A percentile compares a stretch with the other conserved stretches of the same genome.
These are phyloP conservation scores for Dipodomys merriami DNA, from an alignment of 2,113 vertebrate genomes.

Conservation along the genomic window DNA sequence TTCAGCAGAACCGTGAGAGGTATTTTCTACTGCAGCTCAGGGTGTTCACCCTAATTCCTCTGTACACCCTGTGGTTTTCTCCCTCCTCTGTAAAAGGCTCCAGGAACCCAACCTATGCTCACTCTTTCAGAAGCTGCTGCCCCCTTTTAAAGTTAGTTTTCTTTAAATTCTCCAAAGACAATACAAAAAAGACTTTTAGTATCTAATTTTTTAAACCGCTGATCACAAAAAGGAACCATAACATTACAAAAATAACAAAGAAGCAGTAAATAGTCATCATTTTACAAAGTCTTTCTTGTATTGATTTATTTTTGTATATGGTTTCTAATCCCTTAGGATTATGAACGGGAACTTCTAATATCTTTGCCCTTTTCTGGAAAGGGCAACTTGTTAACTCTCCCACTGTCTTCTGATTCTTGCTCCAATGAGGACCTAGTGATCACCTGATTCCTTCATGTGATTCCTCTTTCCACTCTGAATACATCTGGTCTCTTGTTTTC, in stretches of 20 bases:
- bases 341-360: background rate
- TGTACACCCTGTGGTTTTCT: fast-evolving
- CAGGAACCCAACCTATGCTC: background rate
- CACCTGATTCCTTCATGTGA: background rate
- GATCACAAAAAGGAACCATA: background rate
- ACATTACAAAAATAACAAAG: background rate
- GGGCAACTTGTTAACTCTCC: background rate
- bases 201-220: background rate
- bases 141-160: background rate
- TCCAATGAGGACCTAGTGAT: background rate
- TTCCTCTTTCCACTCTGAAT: background rate
- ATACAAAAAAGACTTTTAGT: background rate
- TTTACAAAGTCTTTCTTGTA: background rate
- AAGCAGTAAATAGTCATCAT: background rate
- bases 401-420: background rate
- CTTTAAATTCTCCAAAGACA: background rate
- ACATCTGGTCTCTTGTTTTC: background rate
- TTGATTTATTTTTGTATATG: background rate
- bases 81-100: background rate
- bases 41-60: background rate
- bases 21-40: background rate
- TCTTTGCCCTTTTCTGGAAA: background rate
- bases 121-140: background rate
- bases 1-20: background rate
- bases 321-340: background rate